phyloP scores from a whole-genome alignment of 2,888 invertebrate genomes.

The Dinocampus coccinellae region DNA sequence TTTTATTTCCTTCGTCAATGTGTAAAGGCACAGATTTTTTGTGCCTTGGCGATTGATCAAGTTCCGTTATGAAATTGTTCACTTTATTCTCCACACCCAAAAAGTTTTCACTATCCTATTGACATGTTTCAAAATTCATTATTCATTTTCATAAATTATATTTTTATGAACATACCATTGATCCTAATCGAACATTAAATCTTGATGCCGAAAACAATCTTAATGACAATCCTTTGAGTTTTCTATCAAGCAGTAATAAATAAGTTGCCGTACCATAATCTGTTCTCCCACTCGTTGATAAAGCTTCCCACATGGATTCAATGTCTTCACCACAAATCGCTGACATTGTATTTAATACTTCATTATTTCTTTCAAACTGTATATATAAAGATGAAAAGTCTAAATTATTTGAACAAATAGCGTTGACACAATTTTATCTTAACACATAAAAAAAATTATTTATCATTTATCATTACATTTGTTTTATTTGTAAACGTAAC shows the following conservation, averaged over 20 bases:
- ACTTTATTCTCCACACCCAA: slow-evolving; percentile 43
- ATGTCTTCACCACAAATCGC: slow-evolving; percentile 58
- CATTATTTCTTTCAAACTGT: slow-evolving; percentile 63
- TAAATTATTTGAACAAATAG: slow-evolving; percentile 1
- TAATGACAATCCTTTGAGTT: slow-evolving; percentile 72
- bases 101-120: slow-evolving; percentile 19
- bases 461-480: slow-evolving; percentile 52
- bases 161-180: slow-evolving; percentile 32
- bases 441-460: too few species aligned
- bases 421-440: background rate
- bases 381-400: slow-evolving; percentile 27
- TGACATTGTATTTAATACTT: slow-evolving; percentile 63
- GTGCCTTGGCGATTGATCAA: slow-evolving; percentile 60
- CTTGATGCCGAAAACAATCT: slow-evolving; percentile 64
- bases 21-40: slow-evolving; percentile 47
- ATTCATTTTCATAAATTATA: background rate
- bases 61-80: slow-evolving; percentile 56
- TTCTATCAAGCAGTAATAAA: slow-evolving; percentile 76
- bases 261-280: slow-evolving; percentile 84
- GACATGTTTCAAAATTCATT: slow-evolving; percentile 1
- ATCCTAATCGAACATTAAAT: slow-evolving; percentile 56
- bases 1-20: slow-evolving; percentile 34
- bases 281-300: slow-evolving; percentile 63
- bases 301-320: slow-evolving; percentile 70
- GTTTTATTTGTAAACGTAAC: slow-evolving; percentile 64